These are phyloP conservation scores for Neodiprion fabricii DNA, from an alignment of 1,140 invertebrate species.

Conservation along the genomic window DNA sequence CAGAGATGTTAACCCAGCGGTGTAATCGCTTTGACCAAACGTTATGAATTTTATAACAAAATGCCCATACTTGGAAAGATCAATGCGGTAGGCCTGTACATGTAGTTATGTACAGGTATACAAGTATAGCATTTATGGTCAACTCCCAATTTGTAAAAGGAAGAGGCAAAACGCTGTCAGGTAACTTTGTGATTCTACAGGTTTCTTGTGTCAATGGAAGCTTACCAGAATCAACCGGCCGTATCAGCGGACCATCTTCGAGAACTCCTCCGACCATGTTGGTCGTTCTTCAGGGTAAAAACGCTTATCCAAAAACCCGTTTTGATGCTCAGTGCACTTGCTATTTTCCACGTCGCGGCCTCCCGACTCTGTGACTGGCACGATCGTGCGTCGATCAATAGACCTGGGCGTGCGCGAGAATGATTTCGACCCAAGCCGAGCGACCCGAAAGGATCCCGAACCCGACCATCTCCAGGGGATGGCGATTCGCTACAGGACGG, in stretches of 20 bases:
- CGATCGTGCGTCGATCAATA: slow-evolving; percentile 2
- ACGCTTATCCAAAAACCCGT: slow-evolving; percentile 13
- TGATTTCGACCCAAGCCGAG: background rate
- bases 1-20: no score
- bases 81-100: background rate
- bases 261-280: slow-evolving; percentile 47
- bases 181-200: background rate
- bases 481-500: background rate
- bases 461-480: background rate
- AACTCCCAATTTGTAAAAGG: background rate
- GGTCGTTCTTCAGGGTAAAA: slow-evolving; percentile 21
- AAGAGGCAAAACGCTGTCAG: background rate
- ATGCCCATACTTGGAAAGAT: background rate
- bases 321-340: slow-evolving; percentile 22
- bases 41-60: background rate
- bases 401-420: slow-evolving; percentile 1
- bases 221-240: slow-evolving; percentile 52
- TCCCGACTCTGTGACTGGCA: slow-evolving; percentile 4
- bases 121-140: background rate
- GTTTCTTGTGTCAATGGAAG: slow-evolving; percentile 4
- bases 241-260: slow-evolving; percentile 52
- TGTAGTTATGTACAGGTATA: background rate
- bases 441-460: background rate
- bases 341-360: slow-evolving; percentile 42
- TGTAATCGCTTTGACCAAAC: background rate